Base-by-base conservation (phyloP, 2,797 vertebrate species). In the Naso thynnoides region DNA sequence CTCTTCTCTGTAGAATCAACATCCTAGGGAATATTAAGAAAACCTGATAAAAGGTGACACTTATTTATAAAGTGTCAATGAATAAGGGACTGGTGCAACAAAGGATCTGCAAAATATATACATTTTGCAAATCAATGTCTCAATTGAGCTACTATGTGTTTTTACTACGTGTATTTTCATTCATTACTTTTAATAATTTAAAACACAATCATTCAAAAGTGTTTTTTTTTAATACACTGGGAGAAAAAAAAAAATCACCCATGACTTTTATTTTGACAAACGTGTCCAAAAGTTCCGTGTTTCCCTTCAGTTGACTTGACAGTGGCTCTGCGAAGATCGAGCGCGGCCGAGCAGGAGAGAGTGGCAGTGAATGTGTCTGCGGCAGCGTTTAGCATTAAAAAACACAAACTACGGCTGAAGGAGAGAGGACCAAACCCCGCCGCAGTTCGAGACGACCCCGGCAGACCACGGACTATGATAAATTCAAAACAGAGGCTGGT, bases 311-410 rank as follows among this genome's bases (percentile, higher is more conserved):
- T 2, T 1, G 21, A 9, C 78, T 81, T 84, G 42, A 84, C 71
- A 0, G 0, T 3, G 14, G 50, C 55, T 82, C 24, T 2, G 66
- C 66, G 74, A 55, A 50, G 82, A 88, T 80, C 42, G 79, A 85
- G 84, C 78, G 73, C 86, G 86, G 83, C 86, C 71, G 88, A 85
- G 88, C 77, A 79, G 83, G 85, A 72, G 85, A 85, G 91, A 85
- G 92, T 54, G 74, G 78, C 76, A 60, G 84, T 68, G 87, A 79
- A 26, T 64, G 89, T 90, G 87, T 94, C 88, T 92, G 89, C 88
- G 76, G 90, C 91, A 78, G 82, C 83, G 73, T 90, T 92, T 84
- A 74, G 73, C 86, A 60, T 84, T 58, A 81, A 86, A 91, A 92
- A 83, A 48, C 66, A 82, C 36, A 60, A 86, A 90, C 69, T 73